Conservation (phyloP, 2,797 vertebrate genomes). For the Sebastes hopkinsi region DNA sequence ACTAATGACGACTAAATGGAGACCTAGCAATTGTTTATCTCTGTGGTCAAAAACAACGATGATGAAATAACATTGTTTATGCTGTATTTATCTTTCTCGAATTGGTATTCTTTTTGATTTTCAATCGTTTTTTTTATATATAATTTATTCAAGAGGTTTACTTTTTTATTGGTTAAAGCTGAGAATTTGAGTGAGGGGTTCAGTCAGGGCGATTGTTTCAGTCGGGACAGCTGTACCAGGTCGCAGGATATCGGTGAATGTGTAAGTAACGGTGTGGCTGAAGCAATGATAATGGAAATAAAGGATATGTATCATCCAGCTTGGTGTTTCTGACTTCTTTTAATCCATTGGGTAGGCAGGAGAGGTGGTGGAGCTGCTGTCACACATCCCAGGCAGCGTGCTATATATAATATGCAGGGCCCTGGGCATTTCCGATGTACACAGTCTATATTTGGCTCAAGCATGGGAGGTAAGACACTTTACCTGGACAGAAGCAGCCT, state of each 20-base stretch:
- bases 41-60: conserved; percentile 69
- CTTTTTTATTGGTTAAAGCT: conserved; percentile 82
- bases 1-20: conserved; percentile 78
- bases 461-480: conserved; percentile 19
- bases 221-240: conserved; percentile 53
- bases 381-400: conserved; percentile 26
- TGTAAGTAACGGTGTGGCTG: conserved; percentile 71
- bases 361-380: conserved; percentile 22
- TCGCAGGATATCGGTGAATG: conserved; percentile 65
- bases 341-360: neutral
- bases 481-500: conserved; percentile 45
- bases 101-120: conserved; percentile 73
- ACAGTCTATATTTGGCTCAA: conserved; percentile 50
- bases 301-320: conserved; percentile 81
- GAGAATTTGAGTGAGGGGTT: conserved; percentile 70
- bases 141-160: conserved; percentile 80
- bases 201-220: conserved; percentile 65
- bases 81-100: conserved; percentile 76
- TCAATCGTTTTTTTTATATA: conserved; percentile 66
- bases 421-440: conserved; percentile 31
- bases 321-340: conserved; percentile 32
- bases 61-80: conserved; percentile 77
- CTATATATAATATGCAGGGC: conserved; percentile 40
- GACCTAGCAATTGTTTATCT: conserved; percentile 73
- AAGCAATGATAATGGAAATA: conserved; percentile 79